phyloP scores from a whole-genome alignment of 2,888 invertebrate species.

The Leptopilina syphax region DNA sequence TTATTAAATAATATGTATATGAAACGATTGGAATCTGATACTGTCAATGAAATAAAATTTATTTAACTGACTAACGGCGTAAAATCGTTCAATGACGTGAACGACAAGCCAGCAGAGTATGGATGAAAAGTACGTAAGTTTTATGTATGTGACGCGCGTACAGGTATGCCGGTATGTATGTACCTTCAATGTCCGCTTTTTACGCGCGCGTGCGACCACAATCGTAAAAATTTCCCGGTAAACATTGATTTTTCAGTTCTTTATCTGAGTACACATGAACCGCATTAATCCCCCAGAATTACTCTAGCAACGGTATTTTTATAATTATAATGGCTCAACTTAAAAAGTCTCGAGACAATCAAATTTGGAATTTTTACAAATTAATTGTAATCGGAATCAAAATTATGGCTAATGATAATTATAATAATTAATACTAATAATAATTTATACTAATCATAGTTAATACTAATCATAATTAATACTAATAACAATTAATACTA shows the following conservation, averaged over 20 bases:
- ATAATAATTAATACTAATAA: too few species aligned
- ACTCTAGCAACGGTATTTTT: neutral
- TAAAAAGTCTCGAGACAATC: too few species aligned
- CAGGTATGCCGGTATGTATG: constrained; percentile 35
- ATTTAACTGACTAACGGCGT: neutral
- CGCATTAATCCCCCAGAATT: neutral
- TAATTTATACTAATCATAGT: too few species aligned
- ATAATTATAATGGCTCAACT: too few species aligned
- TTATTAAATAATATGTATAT: neutral
- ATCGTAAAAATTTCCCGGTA: constrained; percentile 46
- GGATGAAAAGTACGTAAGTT: constrained; percentile 14
- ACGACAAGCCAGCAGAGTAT: constrained; percentile 17
- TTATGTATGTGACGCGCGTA: constrained; percentile 18
- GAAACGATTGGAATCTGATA: constrained; percentile 8
- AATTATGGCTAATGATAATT: too few species aligned
- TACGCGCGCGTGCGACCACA: constrained; percentile 44
- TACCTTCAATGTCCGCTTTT: constrained; percentile 42
- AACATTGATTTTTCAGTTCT: constrained; percentile 42
- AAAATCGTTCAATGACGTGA: constrained; percentile 43
- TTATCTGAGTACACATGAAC: constrained; percentile 24
- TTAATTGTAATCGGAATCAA: too few species aligned
- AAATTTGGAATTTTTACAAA: too few species aligned
- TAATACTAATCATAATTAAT: too few species aligned
- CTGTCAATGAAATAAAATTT: constrained; percentile 5
- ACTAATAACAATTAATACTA: too few species aligned